Evolutionary conservation across 2,888 invertebrate species (phyloP).

Genomic region (Fragum fragum): DNA sequence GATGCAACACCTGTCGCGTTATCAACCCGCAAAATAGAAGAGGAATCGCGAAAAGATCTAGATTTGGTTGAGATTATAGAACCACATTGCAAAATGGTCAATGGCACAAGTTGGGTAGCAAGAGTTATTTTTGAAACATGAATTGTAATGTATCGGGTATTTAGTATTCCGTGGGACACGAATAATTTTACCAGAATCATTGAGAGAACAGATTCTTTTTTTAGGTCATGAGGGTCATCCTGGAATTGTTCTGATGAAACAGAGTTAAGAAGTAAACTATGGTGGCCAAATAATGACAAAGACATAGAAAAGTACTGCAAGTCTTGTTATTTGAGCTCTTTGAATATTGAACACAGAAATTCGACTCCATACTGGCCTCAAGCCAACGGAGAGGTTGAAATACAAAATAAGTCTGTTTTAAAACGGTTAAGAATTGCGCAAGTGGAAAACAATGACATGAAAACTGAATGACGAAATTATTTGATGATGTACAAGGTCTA

Average conservation of each 20-base stretch:
- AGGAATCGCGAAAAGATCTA: too few species aligned
- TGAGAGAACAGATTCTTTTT: slow-evolving; percentile 45
- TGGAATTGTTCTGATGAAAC: slow-evolving; percentile 40
- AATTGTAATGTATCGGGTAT: too few species aligned
- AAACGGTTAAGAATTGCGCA: slow-evolving; percentile 61
- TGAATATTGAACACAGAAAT: too few species aligned
- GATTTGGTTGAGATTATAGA: too few species aligned
- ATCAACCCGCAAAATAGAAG: too few species aligned
- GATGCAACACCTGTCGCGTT: too few species aligned
- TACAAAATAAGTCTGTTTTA: slow-evolving; percentile 53
- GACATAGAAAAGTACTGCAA: slow-evolving; percentile 54
- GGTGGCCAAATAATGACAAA: slow-evolving; percentile 25
- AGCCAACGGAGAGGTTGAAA: too few species aligned
- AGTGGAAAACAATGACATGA: slow-evolving; percentile 46
- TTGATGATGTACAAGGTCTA: slow-evolving; percentile 38
- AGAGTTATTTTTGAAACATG: too few species aligned
- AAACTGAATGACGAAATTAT: slow-evolving; percentile 9
- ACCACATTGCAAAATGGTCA: too few species aligned
- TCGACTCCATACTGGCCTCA: slow-evolving; percentile 62
- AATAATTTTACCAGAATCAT: slow-evolving; percentile 48
- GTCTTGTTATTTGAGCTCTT: slow-evolving; percentile 53
- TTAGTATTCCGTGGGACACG: too few species aligned
- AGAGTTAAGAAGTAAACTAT: slow-evolving; percentile 65
- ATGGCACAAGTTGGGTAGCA: too few species aligned
- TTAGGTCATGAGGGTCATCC: slow-evolving; percentile 69